Conservation (phyloP, 2,888 invertebrate genomes). For the Limnephilus rhombicus region DNA sequence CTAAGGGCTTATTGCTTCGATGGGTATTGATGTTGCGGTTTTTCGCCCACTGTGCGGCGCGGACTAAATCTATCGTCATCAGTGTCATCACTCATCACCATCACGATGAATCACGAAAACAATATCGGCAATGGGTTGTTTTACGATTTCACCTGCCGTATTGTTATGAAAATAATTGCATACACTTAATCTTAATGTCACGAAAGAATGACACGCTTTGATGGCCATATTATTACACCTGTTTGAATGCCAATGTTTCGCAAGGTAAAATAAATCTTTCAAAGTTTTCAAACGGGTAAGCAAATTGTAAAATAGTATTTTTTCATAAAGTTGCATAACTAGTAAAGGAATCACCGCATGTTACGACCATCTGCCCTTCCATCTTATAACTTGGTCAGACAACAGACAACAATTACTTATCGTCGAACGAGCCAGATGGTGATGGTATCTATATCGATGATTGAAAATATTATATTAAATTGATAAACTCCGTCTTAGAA, state of each 20-base stretch:
- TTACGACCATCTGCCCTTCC: background rate
- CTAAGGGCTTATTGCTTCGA: slow-evolving; percentile 1
- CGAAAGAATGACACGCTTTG: background rate
- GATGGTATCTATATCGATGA: background rate
- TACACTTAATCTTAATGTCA: background rate
- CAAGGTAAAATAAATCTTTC: background rate
- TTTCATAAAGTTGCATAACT: background rate
- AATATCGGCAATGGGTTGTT: background rate
- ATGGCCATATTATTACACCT: background rate
- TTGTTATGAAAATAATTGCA: background rate
- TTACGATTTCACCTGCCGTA: background rate
- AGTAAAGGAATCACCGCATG: background rate
- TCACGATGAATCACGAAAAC: background rate
- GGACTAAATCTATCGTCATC: background rate
- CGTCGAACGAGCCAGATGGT: background rate
- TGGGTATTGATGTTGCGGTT: background rate
- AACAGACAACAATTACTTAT: background rate
- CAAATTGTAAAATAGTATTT: too few relatives aligned
- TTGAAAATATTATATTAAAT: background rate
- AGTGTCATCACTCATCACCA: too few relatives aligned
- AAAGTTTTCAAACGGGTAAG: background rate
- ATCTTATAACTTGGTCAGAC: background rate
- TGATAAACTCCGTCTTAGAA: background rate
- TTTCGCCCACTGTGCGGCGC: background rate
- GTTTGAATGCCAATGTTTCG: background rate